Evolutionary conservation across 2,797 vertebrate species (phyloP), one percentile per base, ranked within the genome.

Genomic region (Centroberyx gerrardi): DNA sequence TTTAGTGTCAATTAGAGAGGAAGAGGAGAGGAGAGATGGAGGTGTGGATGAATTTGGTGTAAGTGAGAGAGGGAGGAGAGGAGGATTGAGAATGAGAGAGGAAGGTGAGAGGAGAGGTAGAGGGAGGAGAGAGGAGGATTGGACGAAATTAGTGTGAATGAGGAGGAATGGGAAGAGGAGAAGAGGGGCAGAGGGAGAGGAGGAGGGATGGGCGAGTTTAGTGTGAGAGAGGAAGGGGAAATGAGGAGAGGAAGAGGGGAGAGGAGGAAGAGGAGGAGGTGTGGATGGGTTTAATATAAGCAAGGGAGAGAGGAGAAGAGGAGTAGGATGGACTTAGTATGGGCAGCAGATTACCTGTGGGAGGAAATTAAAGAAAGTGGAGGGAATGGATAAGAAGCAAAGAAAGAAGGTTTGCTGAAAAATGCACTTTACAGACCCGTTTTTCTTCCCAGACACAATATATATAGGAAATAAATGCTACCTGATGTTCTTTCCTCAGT

Each of bases 1-100:
- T 72, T 75, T 74, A 76, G 29, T 33, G 17, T 63, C 10, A 40
- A 9, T 40, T 40, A 59, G 71, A 18, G 67, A 65, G 48, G 56
- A 55, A 15, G 44, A 3, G n/a, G 60, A 56, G 63, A 53, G 48
- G 69, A 22, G 46, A 56, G 53, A 29, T 48, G 0, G 54, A 29
- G 44, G 62, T 14, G 18, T 9, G 38, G 8, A 40, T 8, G 38
- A 40, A 40, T 40, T 40, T 40, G 48, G 9, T 40, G 13, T 55
- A 18, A 38, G 17, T 8, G 42, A 65, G 44, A 65, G 33, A 60
- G 18, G 31, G 58, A 55, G 77, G 58, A 65, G 36, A 54, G 38
- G 38, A 40, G 10, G 38, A 12, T 12, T 40, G 8, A 7, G 65
- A 54, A 48, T 33, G 29, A 59, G 33, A 51, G 8, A n/a, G 2